phyloP scores from a whole-genome alignment of 2,797 vertebrate species.

The Mormyrops boulengeri region DNA sequence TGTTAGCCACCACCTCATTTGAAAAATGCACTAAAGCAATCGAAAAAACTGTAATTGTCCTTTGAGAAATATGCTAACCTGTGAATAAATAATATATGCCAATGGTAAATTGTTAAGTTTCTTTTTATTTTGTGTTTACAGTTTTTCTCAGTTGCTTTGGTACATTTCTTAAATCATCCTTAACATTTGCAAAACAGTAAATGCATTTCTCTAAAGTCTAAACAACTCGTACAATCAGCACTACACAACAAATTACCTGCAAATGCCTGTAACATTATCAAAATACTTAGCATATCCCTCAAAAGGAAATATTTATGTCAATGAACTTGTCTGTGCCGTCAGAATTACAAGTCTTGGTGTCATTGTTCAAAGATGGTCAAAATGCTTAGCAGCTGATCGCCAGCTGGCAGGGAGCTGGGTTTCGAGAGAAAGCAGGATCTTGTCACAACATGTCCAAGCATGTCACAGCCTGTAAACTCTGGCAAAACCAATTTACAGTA shows the following conservation, averaged over 20 bases:
- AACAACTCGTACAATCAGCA: background rate
- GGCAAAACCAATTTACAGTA: background rate
- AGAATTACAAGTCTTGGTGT: no score
- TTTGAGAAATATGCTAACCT: no score
- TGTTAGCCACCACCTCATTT: no score
- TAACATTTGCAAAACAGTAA: background rate
- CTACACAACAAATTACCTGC: background rate
- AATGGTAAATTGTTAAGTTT: no score
- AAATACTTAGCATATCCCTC: no score
- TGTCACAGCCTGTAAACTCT: background rate
- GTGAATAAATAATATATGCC: no score
- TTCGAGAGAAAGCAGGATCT: background rate
- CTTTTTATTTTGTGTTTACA: background rate
- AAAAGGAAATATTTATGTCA: no score
- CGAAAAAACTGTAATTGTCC: background rate
- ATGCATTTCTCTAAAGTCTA: background rate
- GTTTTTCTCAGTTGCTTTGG: background rate
- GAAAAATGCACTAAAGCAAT: no score
- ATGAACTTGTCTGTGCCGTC: no score
- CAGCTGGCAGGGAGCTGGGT: background rate
- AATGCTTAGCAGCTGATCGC: background rate
- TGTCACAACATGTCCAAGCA: background rate
- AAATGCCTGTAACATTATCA: background rate
- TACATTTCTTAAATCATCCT: background rate
- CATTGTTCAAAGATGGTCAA: no score